phyloP scores from a whole-genome alignment of 2,113 vertebrate species.

The Chunga burmeisteri region DNA sequence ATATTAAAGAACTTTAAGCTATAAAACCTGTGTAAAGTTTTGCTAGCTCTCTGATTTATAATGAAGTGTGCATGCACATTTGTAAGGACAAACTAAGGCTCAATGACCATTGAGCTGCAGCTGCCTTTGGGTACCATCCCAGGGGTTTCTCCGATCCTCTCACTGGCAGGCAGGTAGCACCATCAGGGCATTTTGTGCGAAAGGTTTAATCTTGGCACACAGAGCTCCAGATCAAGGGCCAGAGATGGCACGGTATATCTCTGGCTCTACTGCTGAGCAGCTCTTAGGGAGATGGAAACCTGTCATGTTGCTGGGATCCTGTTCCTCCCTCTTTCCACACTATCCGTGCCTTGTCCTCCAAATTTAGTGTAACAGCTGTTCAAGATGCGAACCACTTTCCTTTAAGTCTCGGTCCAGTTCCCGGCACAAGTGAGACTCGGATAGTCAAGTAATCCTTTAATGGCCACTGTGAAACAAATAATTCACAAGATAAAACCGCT shows the following conservation, averaged over 20 bases:
- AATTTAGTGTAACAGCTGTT: neutral
- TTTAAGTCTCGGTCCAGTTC: neutral
- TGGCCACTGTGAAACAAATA: neutral
- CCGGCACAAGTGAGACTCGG: neutral
- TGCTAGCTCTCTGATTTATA: neutral
- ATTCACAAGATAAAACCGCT: neutral
- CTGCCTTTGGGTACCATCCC: neutral
- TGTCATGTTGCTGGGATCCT: neutral
- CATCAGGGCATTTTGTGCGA: neutral
- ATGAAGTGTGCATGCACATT: neutral
- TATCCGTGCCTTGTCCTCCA: neutral
- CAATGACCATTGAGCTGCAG: neutral
- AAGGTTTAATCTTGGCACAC: neutral
- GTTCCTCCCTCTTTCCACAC: neutral
- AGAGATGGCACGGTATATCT: rapidly evolving
- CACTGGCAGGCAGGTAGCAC: neutral
- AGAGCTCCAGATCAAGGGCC: neutral
- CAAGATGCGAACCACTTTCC: neutral
- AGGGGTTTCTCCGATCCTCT: neutral
- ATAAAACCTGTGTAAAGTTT: neutral
- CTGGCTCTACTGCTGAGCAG: neutral
- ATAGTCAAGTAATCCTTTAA: neutral
- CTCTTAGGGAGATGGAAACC: neutral
- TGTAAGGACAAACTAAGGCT: neutral
- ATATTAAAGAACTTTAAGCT: neutral